Evolutionary conservation across 2,797 vertebrate species (phyloP).

Genomic region (Enteromius viviparus): DNA sequence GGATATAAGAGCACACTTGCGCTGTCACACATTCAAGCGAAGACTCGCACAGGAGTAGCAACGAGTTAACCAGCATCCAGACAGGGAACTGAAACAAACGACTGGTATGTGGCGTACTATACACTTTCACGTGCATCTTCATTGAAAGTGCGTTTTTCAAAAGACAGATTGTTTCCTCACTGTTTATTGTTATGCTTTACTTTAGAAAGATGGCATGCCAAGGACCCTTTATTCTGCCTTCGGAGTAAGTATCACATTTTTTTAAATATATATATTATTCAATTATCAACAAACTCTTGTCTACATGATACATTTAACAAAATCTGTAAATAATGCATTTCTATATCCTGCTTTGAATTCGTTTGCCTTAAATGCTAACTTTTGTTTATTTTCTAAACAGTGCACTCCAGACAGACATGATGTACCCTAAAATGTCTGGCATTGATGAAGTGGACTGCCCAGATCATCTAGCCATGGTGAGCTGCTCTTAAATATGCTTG

Average conservation of each 20-base stretch:
- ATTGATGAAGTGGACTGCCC: constrained; percentile 35
- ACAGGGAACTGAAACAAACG: not conserved
- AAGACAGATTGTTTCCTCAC: constrained; percentile 44
- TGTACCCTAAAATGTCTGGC: accelerated
- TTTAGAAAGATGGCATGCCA: constrained; percentile 50
- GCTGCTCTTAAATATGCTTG: not conserved
- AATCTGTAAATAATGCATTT: not conserved
- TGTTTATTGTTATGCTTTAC: constrained; percentile 14
- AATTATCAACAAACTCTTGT: not conserved
- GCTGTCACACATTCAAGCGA: not conserved
- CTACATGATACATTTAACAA: not conserved
- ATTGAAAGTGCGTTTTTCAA: not conserved
- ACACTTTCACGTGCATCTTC: not conserved
- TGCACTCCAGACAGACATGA: constrained; percentile 11
- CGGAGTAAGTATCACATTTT: constrained; percentile 51
- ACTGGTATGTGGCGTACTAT: constrained; percentile 19
- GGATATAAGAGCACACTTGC: not conserved
- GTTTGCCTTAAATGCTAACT: not conserved
- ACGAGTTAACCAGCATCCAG: not conserved
- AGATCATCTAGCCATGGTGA: constrained; percentile 38
- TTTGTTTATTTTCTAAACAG: constrained; percentile 13
- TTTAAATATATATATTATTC: not conserved
- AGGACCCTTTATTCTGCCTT: constrained; percentile 34
- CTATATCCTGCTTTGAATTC: not conserved
- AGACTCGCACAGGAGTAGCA: not conserved